phyloP scores from a whole-genome alignment of 2,113 vertebrate genomes.

The Hipposideros armiger region DNA sequence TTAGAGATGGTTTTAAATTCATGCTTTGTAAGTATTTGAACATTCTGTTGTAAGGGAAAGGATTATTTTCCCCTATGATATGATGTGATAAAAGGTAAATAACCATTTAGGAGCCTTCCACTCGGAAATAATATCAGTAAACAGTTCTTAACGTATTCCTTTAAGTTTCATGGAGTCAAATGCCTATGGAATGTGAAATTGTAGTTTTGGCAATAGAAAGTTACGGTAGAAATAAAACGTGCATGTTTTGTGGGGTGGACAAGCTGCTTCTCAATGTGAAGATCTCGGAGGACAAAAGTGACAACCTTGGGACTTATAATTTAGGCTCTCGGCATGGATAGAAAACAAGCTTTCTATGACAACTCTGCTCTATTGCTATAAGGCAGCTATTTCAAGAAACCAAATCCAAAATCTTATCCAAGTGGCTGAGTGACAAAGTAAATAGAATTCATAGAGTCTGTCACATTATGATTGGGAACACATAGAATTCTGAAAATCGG shows the following conservation, averaged over 20 bases:
- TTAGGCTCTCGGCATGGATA: not conserved
- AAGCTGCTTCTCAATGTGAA: not conserved
- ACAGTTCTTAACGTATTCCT: not conserved
- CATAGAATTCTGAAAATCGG: not conserved
- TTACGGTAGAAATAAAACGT: not conserved
- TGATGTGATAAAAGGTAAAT: not conserved
- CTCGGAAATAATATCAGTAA: not conserved
- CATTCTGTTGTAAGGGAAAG: not conserved
- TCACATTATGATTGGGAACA: not conserved
- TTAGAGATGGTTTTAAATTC: not conserved
- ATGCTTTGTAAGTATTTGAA: not conserved
- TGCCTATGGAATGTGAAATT: not conserved
- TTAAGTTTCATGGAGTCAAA: not conserved
- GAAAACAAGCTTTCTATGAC: not conserved
- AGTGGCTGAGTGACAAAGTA: not conserved
- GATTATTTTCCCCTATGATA: not conserved
- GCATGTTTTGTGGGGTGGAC: not conserved
- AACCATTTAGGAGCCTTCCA: not conserved
- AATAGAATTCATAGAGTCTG: not conserved
- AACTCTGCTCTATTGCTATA: not conserved
- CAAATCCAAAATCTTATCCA: not conserved
- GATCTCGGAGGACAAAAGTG: not conserved
- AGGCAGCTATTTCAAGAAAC: not conserved
- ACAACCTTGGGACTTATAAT: not conserved
- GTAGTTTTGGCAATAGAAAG: not conserved